A percentile compares a stretch with the other conserved stretches of the same genome.
Evolutionary conservation across 2,113 vertebrate species (phyloP).

Genomic region (Boulengeromyrus knoepffleri): DNA sequence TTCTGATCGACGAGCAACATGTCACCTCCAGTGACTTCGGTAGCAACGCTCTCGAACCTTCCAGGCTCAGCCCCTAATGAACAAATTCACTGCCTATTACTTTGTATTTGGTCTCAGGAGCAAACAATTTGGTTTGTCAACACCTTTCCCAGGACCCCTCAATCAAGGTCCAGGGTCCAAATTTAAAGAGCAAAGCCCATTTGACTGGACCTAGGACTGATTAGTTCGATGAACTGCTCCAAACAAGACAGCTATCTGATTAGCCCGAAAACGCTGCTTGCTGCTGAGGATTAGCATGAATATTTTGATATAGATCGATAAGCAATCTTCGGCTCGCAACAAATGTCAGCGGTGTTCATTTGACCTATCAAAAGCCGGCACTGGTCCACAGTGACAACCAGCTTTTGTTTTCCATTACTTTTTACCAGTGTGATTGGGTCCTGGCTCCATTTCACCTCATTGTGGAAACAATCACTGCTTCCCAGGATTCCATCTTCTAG

Average conservation of each 20-base stretch:
- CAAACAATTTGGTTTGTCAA: constrained; percentile 99
- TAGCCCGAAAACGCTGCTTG: constrained; percentile 94
- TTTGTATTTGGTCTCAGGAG: constrained; percentile 97
- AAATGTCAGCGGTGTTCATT: constrained; percentile 99
- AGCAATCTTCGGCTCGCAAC: constrained; percentile 99
- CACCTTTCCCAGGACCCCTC: constrained; percentile 99
- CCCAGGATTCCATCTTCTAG: constrained; percentile 82
- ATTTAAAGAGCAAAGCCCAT: constrained; percentile 99
- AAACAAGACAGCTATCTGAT: constrained; percentile 98
- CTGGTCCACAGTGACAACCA: constrained; percentile 81
- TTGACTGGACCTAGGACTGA: constrained; percentile 99
- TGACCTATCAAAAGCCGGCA: constrained; percentile 95
- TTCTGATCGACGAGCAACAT: not conserved
- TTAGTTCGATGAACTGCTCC: constrained; percentile 98
- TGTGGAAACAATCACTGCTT: constrained; percentile 83
- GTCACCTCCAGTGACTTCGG: constrained; percentile 38
- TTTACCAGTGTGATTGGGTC: constrained; percentile 74
- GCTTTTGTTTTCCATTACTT: constrained; percentile 87
- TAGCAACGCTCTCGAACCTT: constrained; percentile 77
- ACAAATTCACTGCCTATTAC: constrained; percentile 99
- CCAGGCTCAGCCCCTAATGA: constrained; percentile 79
- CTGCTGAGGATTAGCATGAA: constrained; percentile 97
- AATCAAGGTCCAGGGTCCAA: constrained; percentile 99
- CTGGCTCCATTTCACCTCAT: constrained; percentile 70
- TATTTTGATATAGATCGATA: constrained; percentile 99